These are phyloP conservation scores for Agonum fuliginosum DNA, from an alignment of 2,888 invertebrate genomes.

Conservation along the genomic window DNA sequence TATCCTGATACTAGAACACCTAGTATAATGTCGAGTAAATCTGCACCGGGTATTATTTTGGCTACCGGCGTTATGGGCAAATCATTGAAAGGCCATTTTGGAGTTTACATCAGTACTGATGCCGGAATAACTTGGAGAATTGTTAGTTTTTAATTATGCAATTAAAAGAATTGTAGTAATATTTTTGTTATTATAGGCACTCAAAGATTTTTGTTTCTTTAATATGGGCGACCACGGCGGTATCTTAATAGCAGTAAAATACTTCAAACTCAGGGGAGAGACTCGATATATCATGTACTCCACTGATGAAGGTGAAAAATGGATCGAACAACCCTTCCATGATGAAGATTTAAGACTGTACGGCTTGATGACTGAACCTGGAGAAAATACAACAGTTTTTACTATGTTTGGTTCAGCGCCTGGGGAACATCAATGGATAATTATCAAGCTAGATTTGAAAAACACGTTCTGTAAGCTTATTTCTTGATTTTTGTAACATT, in stretches of 20 bases:
- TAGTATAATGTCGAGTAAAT: constrained; percentile 89
- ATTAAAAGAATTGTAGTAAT: not conserved
- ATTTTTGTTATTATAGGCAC: constrained; percentile 69
- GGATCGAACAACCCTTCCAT: constrained; percentile 83
- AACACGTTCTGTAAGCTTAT: constrained; percentile 74
- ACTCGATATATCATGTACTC: constrained; percentile 89
- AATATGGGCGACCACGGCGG: constrained; percentile 95
- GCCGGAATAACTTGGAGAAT: constrained; percentile 90
- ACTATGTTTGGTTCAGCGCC: constrained; percentile 92
- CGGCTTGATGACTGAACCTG: constrained; percentile 94
- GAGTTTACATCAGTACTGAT: constrained; percentile 87
- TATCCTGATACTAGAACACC: constrained; percentile 87
- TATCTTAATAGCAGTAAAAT: constrained; percentile 88
- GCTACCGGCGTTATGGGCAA: constrained; percentile 89
- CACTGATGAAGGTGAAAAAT: constrained; percentile 88
- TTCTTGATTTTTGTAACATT: not conserved
- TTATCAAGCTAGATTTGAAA: constrained; percentile 81
- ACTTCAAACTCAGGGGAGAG: constrained; percentile 84
- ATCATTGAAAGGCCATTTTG: constrained; percentile 86
- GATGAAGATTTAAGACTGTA: constrained; percentile 87
- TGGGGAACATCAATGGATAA: constrained; percentile 89
- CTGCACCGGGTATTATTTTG: constrained; percentile 91
- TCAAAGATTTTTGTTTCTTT: constrained; percentile 89
- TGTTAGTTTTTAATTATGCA: constrained; percentile 70
- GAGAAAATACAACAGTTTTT: constrained; percentile 94